A percentile compares a stretch with the other conserved stretches of the same genome.
phyloP scores from a whole-genome alignment of 1,140 invertebrate genomes.

The Yoshiicerus persimilis region DNA sequence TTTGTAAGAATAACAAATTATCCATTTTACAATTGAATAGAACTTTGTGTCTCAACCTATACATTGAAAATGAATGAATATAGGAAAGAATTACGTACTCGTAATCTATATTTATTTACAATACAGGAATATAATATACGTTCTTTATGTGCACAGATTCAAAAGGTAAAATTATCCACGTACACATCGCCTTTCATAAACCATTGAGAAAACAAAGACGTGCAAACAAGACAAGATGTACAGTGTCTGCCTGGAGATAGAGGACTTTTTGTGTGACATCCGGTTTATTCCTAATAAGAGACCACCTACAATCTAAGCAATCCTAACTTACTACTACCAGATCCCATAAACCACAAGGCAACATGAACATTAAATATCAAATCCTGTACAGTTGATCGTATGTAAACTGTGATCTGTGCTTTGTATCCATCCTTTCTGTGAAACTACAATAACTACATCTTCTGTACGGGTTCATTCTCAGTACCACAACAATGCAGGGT shows the following conservation, averaged over 20 bases:
- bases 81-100: too few relatives aligned
- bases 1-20: not conserved
- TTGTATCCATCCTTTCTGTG: not conserved
- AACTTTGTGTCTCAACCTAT: too few relatives aligned
- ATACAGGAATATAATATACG: too few relatives aligned
- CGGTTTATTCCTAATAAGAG: constrained; percentile 4
- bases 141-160: not conserved
- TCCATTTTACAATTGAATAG: too few relatives aligned
- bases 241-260: not conserved
- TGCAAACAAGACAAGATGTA: not conserved
- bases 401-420: not conserved
- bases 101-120: too few relatives aligned
- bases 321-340: not conserved
- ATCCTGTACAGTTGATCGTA: not conserved
- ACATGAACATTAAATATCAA: not conserved
- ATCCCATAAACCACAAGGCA: not conserved
- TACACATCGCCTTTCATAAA: not conserved
- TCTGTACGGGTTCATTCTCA: too few relatives aligned
- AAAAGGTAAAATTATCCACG: not conserved
- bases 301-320: not conserved
- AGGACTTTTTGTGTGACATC: constrained; percentile 9
- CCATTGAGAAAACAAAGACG: not conserved
- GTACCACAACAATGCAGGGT: not conserved
- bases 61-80: too few relatives aligned
- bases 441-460: too few relatives aligned